A percentile compares a stretch with the other conserved stretches of the same genome.
Evolutionary conservation across 2,888 invertebrate genomes (phyloP).

Genomic region (Noctua pronuba): DNA sequence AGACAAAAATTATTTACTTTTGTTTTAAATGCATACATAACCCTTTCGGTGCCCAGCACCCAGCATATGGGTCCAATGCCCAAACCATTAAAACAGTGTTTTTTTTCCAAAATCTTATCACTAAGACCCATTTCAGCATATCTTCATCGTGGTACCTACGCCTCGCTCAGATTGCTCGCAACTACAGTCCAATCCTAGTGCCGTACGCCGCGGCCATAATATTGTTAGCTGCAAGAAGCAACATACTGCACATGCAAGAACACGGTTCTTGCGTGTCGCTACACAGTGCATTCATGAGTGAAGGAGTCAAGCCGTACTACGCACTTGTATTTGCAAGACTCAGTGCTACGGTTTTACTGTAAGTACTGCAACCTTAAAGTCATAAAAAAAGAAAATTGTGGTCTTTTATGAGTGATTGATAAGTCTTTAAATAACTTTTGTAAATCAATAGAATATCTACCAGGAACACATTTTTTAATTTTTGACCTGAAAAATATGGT

Average conservation of each 20-base stretch:
- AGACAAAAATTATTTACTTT: not conserved
- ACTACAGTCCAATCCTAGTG: conserved; percentile 92
- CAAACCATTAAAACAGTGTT: not conserved
- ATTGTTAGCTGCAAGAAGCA: conserved; percentile 90
- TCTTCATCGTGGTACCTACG: conserved; percentile 90
- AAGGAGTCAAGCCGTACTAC: conserved; percentile 90
- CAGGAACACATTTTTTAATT: too few species aligned
- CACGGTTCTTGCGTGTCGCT: conserved; percentile 82
- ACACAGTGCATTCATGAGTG: conserved; percentile 91
- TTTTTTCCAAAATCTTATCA: not conserved
- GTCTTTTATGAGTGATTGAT: too few species aligned
- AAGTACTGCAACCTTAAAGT: too few species aligned
- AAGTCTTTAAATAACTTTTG: too few species aligned
- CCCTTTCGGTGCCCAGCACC: too few species aligned
- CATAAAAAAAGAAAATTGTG: too few species aligned
- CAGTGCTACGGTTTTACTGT: conserved; percentile 85
- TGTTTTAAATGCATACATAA: not conserved
- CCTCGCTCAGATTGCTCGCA: conserved; percentile 92
- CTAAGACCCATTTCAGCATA: conserved; percentile 82
- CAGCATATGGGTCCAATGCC: too few species aligned
- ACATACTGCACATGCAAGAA: conserved; percentile 71
- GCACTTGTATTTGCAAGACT: conserved; percentile 88
- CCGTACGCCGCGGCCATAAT: conserved; percentile 92
- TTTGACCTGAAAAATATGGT: too few species aligned
- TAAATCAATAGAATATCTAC: too few species aligned